phyloP scores from a whole-genome alignment of 2,888 invertebrate genomes.

The Fabriciana adippe region DNA sequence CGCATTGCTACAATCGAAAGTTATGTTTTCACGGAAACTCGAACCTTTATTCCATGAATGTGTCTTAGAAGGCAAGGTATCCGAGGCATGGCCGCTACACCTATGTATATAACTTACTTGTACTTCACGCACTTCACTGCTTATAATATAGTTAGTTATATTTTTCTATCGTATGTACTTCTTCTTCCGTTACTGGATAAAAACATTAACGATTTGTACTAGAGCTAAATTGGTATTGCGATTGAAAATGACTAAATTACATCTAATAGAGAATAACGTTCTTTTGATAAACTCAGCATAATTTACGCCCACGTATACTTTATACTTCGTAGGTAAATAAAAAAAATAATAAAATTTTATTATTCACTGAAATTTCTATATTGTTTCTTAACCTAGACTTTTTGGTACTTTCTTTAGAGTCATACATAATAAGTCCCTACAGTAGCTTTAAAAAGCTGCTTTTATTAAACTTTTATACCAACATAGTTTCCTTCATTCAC shows the following conservation, averaged over 20 bases:
- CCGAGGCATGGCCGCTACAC: constrained; percentile 16
- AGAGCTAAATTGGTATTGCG: neutral
- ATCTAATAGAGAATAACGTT: too few species aligned
- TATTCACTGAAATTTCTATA: too few species aligned
- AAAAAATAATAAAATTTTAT: too few species aligned
- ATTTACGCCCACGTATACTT: too few species aligned
- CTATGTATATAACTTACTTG: constrained; percentile 4
- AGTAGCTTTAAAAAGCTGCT: neutral
- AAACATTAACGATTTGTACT: constrained; percentile 1
- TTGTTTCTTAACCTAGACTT: too few species aligned
- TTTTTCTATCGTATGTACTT: neutral
- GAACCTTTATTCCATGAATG: constrained; percentile 32
- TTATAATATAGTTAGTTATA: neutral
- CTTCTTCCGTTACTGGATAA: neutral
- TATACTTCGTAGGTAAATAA: too few species aligned
- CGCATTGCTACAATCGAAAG: constrained; percentile 37
- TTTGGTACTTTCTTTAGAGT: too few species aligned
- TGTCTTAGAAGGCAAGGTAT: constrained; percentile 33
- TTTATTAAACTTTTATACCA: neutral
- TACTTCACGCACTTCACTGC: neutral
- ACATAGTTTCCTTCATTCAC: neutral
- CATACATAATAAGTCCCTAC: too few species aligned
- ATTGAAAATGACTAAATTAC: too few species aligned
- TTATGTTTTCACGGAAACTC: constrained; percentile 35
- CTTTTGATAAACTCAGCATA: too few species aligned